Evolutionary conservation across 2,113 vertebrate species (phyloP).

Genomic region (Rana temporaria): DNA sequence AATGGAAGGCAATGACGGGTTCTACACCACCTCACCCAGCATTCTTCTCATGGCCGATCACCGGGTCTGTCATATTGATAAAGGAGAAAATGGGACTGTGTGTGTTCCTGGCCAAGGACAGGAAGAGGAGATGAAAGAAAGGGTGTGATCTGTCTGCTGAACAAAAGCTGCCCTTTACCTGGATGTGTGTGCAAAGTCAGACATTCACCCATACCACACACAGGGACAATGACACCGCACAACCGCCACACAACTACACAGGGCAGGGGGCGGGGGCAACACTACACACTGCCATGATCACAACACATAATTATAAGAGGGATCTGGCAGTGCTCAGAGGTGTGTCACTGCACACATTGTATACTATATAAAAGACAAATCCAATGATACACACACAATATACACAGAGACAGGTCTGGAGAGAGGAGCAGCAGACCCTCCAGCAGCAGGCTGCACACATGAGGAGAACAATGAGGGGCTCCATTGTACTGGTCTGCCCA

Average conservation of each 20-base stretch:
- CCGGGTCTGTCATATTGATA: neutral
- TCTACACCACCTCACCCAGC: neutral
- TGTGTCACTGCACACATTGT: neutral
- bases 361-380: too few species aligned
- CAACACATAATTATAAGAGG: too few species aligned
- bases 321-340: neutral
- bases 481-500: too few species aligned
- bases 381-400: too few species aligned
- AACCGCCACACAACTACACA: neutral
- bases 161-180: conserved; percentile 49
- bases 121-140: conserved; percentile 41
- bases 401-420: too few species aligned
- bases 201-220: neutral
- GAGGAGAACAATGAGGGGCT: neutral
- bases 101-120: neutral
- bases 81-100: neutral
- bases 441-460: neutral
- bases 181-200: neutral
- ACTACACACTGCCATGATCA: too few species aligned
- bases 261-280: too few species aligned
- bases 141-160: conserved; percentile 46
- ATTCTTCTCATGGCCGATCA: neutral
- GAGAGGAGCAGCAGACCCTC: too few species aligned
- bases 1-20: neutral
- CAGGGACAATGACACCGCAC: neutral